Conservation (phyloP, 2,797 vertebrate species). For the Coilia nasus region DNA sequence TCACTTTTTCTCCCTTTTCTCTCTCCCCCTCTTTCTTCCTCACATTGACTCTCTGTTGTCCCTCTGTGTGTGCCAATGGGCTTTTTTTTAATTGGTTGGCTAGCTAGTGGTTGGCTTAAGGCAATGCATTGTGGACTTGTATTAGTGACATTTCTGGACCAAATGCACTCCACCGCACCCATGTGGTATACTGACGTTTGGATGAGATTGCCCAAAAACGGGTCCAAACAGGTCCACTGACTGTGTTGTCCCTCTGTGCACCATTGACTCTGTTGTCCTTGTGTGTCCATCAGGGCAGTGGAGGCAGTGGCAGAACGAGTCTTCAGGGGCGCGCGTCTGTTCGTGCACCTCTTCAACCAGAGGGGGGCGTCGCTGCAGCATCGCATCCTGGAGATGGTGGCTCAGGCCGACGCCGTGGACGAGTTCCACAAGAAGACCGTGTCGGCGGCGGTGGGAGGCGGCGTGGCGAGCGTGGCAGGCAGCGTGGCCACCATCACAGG, state of each 20-base stretch:
- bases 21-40: neutral
- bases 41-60: neutral
- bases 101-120: too few species aligned
- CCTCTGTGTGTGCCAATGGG: neutral
- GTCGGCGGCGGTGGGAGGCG: constrained; percentile 70
- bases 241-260: neutral
- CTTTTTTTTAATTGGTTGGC: too few species aligned
- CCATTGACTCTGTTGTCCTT: too few species aligned
- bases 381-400: constrained; percentile 69
- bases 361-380: constrained; percentile 67
- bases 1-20: neutral
- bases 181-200: too few species aligned
- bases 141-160: too few species aligned
- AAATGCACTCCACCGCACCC: too few species aligned
- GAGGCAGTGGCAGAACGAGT: constrained; percentile 76
- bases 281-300: constrained; percentile 61
- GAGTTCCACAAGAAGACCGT: constrained; percentile 75
- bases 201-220: too few species aligned
- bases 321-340: constrained; percentile 78
- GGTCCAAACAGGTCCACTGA: too few species aligned
- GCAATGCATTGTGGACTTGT: too few species aligned
- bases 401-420: constrained; percentile 69
- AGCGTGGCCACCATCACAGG: constrained; percentile 78
- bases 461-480: constrained; percentile 72
- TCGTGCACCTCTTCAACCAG: constrained; percentile 73